phyloP scores from a whole-genome alignment of 2,888 invertebrate species.

The Trichopria drosophilae region DNA sequence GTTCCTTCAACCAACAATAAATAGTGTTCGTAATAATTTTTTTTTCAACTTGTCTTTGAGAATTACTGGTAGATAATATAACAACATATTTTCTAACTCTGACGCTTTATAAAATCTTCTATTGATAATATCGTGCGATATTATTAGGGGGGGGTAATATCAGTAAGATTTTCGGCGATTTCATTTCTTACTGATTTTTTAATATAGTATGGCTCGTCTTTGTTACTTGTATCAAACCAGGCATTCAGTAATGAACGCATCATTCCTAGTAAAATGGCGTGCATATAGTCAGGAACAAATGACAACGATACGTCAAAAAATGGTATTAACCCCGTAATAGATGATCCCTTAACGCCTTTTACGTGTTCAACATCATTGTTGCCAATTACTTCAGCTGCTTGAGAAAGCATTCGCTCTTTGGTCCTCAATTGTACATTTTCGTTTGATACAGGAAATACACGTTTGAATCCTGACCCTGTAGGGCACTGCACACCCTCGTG shows the following conservation, averaged over 20 bases:
- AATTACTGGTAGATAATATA: slow-evolving; percentile 13
- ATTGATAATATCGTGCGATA: slow-evolving; percentile 4
- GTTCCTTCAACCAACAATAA: slow-evolving; percentile 6
- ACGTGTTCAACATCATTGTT: background rate
- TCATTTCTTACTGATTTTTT: background rate
- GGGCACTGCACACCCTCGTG: slow-evolving; percentile 1
- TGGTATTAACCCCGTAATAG: too few relatives aligned
- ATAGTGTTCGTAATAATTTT: slow-evolving; percentile 12
- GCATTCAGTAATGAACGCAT: too few relatives aligned
- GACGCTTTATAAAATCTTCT: slow-evolving; percentile 14
- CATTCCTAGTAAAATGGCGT: too few relatives aligned
- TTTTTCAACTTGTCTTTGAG: slow-evolving; percentile 11
- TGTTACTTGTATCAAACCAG: slow-evolving; percentile 3
- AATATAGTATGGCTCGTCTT: slow-evolving; percentile 2
- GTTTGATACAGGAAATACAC: slow-evolving; percentile 4
- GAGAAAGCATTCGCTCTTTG: slow-evolving; percentile 4
- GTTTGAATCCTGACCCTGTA: slow-evolving; percentile 3
- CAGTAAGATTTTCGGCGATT: background rate
- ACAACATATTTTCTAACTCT: slow-evolving; percentile 2
- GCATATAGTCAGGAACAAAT: too few relatives aligned
- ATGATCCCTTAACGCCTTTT: background rate
- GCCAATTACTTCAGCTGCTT: slow-evolving; percentile 11
- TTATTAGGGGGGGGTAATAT: slow-evolving; percentile 4
- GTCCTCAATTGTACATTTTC: background rate
- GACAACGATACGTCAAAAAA: too few relatives aligned